Evolutionary conservation across 1,140 invertebrate species (phyloP).

Genomic region (Dendroctonus valens): DNA sequence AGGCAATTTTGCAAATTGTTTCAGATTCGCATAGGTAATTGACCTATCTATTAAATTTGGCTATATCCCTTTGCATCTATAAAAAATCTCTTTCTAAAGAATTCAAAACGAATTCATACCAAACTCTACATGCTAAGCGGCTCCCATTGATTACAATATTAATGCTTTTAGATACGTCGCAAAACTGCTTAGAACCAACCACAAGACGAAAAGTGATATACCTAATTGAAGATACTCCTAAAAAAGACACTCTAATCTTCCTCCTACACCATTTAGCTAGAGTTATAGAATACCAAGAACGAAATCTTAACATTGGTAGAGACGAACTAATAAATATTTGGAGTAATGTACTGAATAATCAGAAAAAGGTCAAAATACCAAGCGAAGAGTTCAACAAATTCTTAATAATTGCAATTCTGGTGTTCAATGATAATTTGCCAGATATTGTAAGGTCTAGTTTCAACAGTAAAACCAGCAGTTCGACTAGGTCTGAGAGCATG

Average conservation of each 20-base stretch:
- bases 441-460: constrained; percentile 29
- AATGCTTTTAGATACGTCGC: not conserved
- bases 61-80: no score
- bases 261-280: constrained; percentile 87
- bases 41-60: no score
- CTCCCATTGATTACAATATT: no score
- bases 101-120: no score
- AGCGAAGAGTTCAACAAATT: constrained; percentile 27
- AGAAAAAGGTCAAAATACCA: constrained; percentile 14
- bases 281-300: constrained; percentile 70
- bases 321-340: constrained; percentile 28
- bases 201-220: constrained; percentile 19
- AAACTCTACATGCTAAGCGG: no score
- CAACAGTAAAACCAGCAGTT: constrained; percentile 5
- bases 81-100: no score
- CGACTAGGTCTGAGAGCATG: constrained; percentile 17
- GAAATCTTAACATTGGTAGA: constrained; percentile 14
- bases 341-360: constrained; percentile 29
- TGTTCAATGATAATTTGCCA: constrained; percentile 29
- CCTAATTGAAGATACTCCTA: constrained; percentile 29
- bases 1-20: not conserved
- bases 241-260: constrained; percentile 79
- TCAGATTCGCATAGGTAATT: no score
- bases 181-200: constrained; percentile 26
- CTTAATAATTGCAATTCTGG: constrained; percentile 24